Percentiles rank a stretch among this genome's conserved stretches.
phyloP scores from a whole-genome alignment of 2,797 vertebrate species.

The Ctenosaura bakeri region DNA sequence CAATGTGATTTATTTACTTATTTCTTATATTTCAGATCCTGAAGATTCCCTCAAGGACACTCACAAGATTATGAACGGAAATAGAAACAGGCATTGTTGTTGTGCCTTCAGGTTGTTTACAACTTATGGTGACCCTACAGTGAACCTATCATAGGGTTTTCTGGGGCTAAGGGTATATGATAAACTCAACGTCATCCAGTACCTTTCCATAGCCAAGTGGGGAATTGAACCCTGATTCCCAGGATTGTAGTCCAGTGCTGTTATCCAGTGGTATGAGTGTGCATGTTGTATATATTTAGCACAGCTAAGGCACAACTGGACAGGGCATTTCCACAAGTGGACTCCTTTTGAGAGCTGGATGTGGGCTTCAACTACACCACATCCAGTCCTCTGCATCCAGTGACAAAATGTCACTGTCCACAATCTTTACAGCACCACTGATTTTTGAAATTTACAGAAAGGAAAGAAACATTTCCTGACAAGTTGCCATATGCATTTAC shows the following conservation, averaged over 20 bases:
- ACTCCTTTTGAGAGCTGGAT: neutral
- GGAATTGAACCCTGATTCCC: no score
- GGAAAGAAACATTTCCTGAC: neutral
- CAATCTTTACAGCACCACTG: conserved; percentile 14
- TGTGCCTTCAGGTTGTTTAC: no score
- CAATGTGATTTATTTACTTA: neutral
- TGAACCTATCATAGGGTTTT: no score
- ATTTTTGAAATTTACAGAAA: conserved; percentile 4
- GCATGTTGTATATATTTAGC: neutral
- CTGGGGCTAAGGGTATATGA: no score
- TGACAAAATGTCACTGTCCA: neutral
- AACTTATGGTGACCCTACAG: no score
- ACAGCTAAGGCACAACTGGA: neutral
- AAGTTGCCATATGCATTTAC: conserved; percentile 60
- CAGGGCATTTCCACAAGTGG: neutral
- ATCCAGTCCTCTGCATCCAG: neutral
- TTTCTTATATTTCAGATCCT: neutral
- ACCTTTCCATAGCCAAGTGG: no score
- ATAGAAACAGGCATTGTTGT: neutral
- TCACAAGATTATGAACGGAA: neutral
- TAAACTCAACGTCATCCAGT: no score
- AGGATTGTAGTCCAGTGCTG: no score
- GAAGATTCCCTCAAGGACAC: neutral
- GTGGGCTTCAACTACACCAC: neutral
- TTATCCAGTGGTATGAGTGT: neutral